Percentiles rank a stretch among this genome's conserved stretches.
Conservation (phyloP, 2,888 invertebrate species). For the Perizoma flavofasciatum region DNA sequence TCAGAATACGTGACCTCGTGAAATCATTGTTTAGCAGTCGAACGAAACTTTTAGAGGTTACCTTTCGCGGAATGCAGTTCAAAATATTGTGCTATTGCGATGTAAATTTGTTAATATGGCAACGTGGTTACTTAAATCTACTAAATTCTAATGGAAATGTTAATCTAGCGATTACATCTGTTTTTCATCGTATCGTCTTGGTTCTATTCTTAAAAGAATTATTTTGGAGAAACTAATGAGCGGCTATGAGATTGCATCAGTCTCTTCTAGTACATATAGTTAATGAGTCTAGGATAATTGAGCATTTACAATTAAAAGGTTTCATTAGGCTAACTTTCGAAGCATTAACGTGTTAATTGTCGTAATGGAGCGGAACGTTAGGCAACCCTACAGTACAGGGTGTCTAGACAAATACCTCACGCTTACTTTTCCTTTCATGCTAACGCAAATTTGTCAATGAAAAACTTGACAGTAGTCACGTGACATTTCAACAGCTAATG, state of each 20-base stretch:
- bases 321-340: slow-evolving; percentile 64
- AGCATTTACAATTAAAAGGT: slow-evolving; percentile 45
- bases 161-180: too few species aligned
- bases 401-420: too few species aligned
- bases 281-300: slow-evolving; percentile 25
- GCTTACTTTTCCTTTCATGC: too few species aligned
- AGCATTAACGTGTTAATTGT: slow-evolving; percentile 50
- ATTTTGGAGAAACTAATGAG: not conserved
- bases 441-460: too few species aligned
- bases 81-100: not conserved
- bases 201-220: too few species aligned
- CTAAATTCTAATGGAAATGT: not conserved
- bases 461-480: too few species aligned
- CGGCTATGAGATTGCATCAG: slow-evolving; percentile 13
- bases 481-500: too few species aligned
- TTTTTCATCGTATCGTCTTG: too few species aligned
- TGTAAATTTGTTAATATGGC: not conserved
- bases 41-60: slow-evolving; percentile 11
- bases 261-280: slow-evolving; percentile 9
- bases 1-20: slow-evolving; percentile 5
- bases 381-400: slow-evolving; percentile 52
- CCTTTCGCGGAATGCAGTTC: slow-evolving; percentile 10
- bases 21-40: slow-evolving; percentile 5
- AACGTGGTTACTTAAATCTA: not conserved
- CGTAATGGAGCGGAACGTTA: slow-evolving; percentile 57